Evolutionary conservation across 2,113 vertebrate genomes (phyloP).

Genomic region (Mohoua ochrocephala): DNA sequence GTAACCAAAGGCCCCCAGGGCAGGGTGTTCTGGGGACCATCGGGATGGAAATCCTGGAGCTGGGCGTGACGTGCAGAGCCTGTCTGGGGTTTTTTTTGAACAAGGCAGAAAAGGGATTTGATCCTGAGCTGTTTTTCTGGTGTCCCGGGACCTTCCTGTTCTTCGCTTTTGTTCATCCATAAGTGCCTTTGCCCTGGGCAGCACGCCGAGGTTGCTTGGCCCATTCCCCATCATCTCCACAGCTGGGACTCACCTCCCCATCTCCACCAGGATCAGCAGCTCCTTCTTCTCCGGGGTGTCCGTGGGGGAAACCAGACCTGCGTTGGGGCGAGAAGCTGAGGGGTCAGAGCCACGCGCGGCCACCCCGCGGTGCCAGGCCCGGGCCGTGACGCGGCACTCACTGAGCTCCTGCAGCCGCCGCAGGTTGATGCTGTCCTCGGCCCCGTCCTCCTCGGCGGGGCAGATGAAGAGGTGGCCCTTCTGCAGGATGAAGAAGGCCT

Average conservation of each 20-base stretch:
- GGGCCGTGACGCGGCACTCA: conserved; percentile 48
- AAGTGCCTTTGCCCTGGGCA: neutral
- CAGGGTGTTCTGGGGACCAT: neutral
- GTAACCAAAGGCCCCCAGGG: accelerated
- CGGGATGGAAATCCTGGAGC: neutral
- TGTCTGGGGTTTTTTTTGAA: neutral
- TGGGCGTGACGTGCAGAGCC: accelerated
- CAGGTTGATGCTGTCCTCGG: conserved; percentile 94
- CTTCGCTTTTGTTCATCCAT: neutral
- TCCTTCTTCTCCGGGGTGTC: conserved; percentile 91
- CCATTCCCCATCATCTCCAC: neutral
- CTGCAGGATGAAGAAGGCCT: conserved; percentile 90
- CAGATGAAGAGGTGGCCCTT: conserved; percentile 95
- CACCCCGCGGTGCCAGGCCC: accelerated
- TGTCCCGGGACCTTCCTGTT: neutral
- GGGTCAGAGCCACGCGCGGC: accelerated
- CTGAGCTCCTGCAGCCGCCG: conserved; percentile 94
- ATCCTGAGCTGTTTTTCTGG: neutral
- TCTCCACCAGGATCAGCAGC: conserved; percentile 90
- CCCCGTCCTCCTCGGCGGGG: conserved; percentile 74
- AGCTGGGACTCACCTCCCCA: conserved; percentile 80
- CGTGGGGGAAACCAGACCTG: conserved; percentile 78
- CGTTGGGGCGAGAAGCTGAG: neutral
- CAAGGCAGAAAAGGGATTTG: neutral
- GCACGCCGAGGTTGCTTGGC: neutral